Evolutionary conservation across 2,797 vertebrate genomes (phyloP).

Genomic region (Peromyscus nudipes): DNA sequence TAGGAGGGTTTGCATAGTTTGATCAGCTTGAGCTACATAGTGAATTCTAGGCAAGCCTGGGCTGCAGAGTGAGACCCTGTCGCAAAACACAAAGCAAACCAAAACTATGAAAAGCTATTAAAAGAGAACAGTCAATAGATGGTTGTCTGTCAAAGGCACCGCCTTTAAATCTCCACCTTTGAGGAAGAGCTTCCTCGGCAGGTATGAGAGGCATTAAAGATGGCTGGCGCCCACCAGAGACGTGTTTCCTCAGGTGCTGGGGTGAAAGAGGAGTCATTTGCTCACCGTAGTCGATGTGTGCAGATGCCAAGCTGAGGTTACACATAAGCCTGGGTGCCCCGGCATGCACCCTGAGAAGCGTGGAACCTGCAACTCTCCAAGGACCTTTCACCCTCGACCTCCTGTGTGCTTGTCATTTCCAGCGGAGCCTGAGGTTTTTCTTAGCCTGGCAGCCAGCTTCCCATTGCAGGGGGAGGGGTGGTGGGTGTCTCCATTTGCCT

Average conservation of each 20-base stretch:
- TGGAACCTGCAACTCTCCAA: background rate
- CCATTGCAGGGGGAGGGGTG: too few species aligned
- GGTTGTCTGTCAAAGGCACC: background rate
- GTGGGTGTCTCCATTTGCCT: background rate
- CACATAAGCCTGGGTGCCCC: background rate
- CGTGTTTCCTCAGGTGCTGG: background rate
- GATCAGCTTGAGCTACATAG: too few species aligned
- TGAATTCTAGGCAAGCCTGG: too few species aligned
- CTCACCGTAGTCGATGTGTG: background rate
- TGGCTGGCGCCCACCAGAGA: background rate
- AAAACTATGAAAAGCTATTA: background rate
- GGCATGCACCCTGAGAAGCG: background rate
- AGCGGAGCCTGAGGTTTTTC: background rate
- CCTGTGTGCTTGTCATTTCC: background rate
- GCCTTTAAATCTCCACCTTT: background rate
- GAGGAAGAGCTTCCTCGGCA: background rate
- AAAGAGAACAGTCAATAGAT: background rate
- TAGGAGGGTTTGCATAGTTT: too few species aligned
- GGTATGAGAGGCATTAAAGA: too few species aligned
- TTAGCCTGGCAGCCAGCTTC: background rate
- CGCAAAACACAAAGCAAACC: background rate
- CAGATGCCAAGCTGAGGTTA: background rate
- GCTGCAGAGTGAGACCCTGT: too few species aligned
- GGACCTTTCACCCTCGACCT: background rate
- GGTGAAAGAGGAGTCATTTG: background rate